Base-by-base conservation (phyloP, 1,140 invertebrate species). In the Papilio glaucus region DNA sequence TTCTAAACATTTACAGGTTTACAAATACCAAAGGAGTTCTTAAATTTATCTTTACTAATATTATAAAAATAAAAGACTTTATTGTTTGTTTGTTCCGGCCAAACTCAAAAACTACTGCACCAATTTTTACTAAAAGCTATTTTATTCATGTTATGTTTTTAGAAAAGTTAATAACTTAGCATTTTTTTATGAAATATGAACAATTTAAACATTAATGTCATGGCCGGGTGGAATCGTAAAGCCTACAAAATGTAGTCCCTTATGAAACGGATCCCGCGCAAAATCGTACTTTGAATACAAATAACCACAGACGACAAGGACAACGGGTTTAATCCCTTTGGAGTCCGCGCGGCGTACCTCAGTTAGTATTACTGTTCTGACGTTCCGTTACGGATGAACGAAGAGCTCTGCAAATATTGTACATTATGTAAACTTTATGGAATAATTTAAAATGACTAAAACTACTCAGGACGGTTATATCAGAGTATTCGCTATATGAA, bases 321-420 rank as follows among this genome's bases (percentile, higher is more conserved):
- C 65, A 45, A 45, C 65, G 65, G 65, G 41, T 45, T 68, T 68
- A 68, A 68, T 68, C 65, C 65, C 65, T 68, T 68, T 45, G 65
- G 65, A 68, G 38, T 68, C 21, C 21, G 9, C 21, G 39, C 45
- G 41, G 65, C 65, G 65, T 45, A 45, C 65, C 65, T 68, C 41
- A 68, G 38, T 68, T 68, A 39, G 65, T 45, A 68, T 68, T 69
- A 69, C 49, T 69, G 67, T 10, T 49, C 42, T 33, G 41, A 53
- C 41, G 53, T 69, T 69, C 42, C 41, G 53, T 57, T 57, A 57
- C 49, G 18, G 53, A 26, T 33, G 15, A 69, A 33, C 4, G 41
- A 65, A 49, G 67, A 49, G 13, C 38, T 42, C 39, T 24, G 24
- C 12, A 67, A 67, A 67, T 67, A 13, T 45, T 26, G 12, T 67